A percentile compares a stretch with the other conserved stretches of the same genome.
Evolutionary conservation across 1,140 invertebrate species (phyloP).

Genomic region (Drosophila oshimai): DNA sequence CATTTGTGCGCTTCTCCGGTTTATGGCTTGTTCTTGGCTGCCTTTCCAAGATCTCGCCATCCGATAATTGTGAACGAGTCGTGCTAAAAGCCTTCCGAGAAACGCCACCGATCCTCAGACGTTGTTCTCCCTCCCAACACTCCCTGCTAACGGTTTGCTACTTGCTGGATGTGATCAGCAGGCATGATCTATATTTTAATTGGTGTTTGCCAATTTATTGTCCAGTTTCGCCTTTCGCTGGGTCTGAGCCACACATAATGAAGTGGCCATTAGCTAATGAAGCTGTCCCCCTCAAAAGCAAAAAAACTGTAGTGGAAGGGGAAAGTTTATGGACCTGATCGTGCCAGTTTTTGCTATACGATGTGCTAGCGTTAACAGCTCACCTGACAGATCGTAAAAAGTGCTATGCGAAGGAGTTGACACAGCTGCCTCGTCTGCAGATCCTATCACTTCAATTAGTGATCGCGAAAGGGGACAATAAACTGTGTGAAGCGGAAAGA

Average conservation of each 20-base stretch:
- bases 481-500: neutral
- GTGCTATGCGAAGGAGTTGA: slow-evolving; percentile 23
- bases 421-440: slow-evolving; percentile 3
- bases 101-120: slow-evolving; percentile 46
- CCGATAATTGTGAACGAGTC: slow-evolving; percentile 52
- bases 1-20: slow-evolving; percentile 50
- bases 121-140: slow-evolving; percentile 32
- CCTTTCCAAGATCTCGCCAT: slow-evolving; percentile 42
- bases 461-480: slow-evolving; percentile 13
- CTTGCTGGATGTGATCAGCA: slow-evolving; percentile 52
- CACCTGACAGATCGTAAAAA: slow-evolving; percentile 51
- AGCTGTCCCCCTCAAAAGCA: slow-evolving; percentile 49
- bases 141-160: slow-evolving; percentile 60
- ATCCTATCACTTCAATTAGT: slow-evolving; percentile 34
- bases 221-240: slow-evolving; percentile 8
- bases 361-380: slow-evolving; percentile 47
- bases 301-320: slow-evolving; percentile 2
- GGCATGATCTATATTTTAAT: slow-evolving; percentile 80
- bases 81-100: slow-evolving; percentile 70
- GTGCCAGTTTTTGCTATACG: slow-evolving; percentile 33
- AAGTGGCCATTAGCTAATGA: slow-evolving; percentile 77
- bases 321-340: slow-evolving; percentile 19
- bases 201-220: slow-evolving; percentile 60
- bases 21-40: slow-evolving; percentile 71
- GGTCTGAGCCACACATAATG: slow-evolving; percentile 35